Conservation (phyloP, 2,113 vertebrate genomes). For the Bungarus multicinctus region DNA sequence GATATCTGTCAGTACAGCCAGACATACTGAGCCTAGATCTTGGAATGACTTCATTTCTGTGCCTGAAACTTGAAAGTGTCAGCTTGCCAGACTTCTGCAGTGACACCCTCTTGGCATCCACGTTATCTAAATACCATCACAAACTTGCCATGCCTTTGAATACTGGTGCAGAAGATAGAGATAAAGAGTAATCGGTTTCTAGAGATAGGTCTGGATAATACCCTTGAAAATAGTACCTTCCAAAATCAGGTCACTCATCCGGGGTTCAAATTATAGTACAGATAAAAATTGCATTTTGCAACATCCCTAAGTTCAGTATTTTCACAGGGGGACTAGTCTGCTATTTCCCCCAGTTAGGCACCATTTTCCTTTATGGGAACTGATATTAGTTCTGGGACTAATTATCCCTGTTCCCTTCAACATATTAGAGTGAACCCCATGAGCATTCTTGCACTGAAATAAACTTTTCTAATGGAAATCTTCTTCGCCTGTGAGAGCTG, state of each 20-base stretch:
- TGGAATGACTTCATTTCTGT: background rate
- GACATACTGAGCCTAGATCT: background rate
- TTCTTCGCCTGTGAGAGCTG: background rate
- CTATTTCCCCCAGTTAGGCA: background rate
- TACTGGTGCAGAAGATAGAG: background rate
- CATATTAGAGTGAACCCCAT: background rate
- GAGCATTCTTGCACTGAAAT: background rate
- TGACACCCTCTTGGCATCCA: background rate
- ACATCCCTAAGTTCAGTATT: background rate
- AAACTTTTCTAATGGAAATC: background rate
- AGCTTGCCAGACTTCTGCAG: background rate
- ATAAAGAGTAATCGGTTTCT: background rate
- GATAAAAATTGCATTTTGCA: background rate
- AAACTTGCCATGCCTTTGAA: background rate
- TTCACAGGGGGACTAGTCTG: background rate
- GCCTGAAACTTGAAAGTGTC: background rate
- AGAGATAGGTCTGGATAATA: background rate
- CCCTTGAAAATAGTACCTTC: background rate
- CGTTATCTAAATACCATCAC: background rate
- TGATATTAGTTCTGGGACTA: background rate
- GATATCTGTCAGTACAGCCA: background rate
- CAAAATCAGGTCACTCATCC: background rate
- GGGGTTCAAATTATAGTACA: background rate
- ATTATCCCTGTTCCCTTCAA: background rate
- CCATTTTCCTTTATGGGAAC: background rate